These are phyloP conservation scores for Propithecus deckenii DNA, from an alignment of 2,797 vertebrate species.

Conservation along the genomic window DNA sequence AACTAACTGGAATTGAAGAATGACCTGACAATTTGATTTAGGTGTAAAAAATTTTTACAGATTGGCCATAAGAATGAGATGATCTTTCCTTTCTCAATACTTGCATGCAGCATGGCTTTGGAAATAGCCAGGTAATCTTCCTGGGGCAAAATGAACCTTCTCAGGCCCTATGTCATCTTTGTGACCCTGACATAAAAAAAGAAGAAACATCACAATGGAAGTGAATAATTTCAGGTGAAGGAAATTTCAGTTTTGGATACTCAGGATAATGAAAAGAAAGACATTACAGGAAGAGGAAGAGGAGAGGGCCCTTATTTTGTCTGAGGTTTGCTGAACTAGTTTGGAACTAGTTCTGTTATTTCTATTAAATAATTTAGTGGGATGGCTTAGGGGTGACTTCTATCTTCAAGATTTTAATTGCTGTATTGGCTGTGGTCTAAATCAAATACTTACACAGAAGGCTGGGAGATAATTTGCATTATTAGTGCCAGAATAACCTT, in stretches of 20 bases:
- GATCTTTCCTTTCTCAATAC: conserved; percentile 71
- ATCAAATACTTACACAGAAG: conserved; percentile 34
- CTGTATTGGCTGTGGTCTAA: not conserved
- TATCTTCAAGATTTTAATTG: conserved; percentile 34
- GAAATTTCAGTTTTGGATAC: conserved; percentile 51
- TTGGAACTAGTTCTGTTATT: not conserved
- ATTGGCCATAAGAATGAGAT: conserved; percentile 70
- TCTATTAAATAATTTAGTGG: not conserved
- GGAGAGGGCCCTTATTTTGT: not conserved
- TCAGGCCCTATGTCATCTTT: conserved; percentile 73
- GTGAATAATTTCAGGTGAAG: conserved; percentile 37
- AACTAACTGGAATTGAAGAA: conserved; percentile 76
- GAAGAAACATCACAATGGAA: conserved; percentile 46
- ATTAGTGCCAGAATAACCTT: not conserved
- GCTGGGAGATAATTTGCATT: not conserved
- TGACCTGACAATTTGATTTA: conserved; percentile 80
- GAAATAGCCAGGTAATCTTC: conserved; percentile 69
- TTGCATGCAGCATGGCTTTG: conserved; percentile 62
- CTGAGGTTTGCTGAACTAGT: conserved; percentile 13
- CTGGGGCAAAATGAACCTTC: conserved; percentile 64
- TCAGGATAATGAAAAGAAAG: conserved; percentile 22
- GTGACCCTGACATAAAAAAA: conserved; percentile 63
- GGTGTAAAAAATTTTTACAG: conserved; percentile 79
- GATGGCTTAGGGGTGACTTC: not conserved
- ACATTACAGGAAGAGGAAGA: not conserved